These are phyloP conservation scores for Crepidodera aurea DNA, from an alignment of 2,888 invertebrate genomes.

Conservation along the genomic window DNA sequence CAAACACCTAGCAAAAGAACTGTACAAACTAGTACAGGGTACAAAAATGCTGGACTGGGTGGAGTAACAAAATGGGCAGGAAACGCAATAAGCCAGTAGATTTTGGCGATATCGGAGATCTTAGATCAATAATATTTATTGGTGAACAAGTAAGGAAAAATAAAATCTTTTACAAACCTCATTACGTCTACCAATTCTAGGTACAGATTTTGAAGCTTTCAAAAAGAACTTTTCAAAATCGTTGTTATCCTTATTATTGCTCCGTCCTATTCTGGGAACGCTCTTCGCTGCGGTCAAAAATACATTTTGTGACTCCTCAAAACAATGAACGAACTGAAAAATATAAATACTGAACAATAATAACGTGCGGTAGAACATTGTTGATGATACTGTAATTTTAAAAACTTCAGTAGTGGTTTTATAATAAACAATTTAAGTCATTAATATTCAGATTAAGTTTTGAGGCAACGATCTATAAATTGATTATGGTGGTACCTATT, in stretches of 20 bases:
- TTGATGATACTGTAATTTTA: constrained; percentile 4
- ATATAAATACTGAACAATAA: constrained; percentile 15
- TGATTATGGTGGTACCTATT: neutral
- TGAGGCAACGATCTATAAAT: neutral
- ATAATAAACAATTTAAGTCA: neutral
- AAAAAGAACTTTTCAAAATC: constrained; percentile 63
- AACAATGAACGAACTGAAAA: constrained; percentile 9
- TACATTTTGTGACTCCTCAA: constrained; percentile 37
- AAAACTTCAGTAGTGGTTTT: neutral
- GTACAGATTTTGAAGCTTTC: constrained; percentile 63
- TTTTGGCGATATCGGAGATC: too few species aligned
- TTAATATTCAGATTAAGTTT: neutral
- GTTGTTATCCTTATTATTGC: constrained; percentile 51
- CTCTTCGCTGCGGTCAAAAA: constrained; percentile 59
- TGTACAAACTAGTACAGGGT: too few species aligned
- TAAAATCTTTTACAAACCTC: constrained; percentile 47
- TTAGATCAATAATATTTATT: too few species aligned
- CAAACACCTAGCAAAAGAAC: too few species aligned
- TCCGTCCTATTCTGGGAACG: constrained; percentile 56
- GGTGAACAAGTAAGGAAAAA: too few species aligned
- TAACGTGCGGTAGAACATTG: constrained; percentile 21
- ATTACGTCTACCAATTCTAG: constrained; percentile 61
- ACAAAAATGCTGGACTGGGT: too few species aligned
- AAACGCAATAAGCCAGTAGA: too few species aligned
- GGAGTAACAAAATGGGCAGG: too few species aligned